Evolutionary conservation across 37 sponge, comb jelly and placozoan species (phyloP).

Genomic region (Haliclona indistincta): DNA sequence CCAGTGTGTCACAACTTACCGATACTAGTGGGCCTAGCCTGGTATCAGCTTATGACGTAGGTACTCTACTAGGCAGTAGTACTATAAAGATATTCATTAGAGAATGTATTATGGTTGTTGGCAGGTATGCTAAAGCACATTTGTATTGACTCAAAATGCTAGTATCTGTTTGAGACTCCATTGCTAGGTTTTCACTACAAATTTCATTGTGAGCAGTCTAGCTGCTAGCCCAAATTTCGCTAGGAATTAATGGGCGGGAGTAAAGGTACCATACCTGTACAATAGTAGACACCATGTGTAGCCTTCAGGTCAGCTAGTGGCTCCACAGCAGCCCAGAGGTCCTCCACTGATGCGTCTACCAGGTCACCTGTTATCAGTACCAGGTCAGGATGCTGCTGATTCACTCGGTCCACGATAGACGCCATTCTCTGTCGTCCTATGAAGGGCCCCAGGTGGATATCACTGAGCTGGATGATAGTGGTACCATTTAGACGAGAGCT

Average conservation of each 20-base stretch:
- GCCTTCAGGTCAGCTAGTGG: slow-evolving; percentile 62
- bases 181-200: slow-evolving; percentile 59
- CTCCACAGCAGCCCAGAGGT: slow-evolving; percentile 51
- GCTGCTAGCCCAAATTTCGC: too few species aligned
- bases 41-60: too few species aligned
- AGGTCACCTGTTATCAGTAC: slow-evolving; percentile 91
- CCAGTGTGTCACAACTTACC: too few species aligned
- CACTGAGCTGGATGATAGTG: slow-evolving; percentile 81
- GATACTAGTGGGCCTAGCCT: too few species aligned
- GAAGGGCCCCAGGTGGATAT: slow-evolving; percentile 88
- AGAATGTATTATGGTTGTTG: too few species aligned
- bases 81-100: too few species aligned
- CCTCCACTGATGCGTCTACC: slow-evolving; percentile 66
- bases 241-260: too few species aligned
- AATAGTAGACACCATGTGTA: slow-evolving; percentile 76
- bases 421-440: slow-evolving; percentile 53
- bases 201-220: slow-evolving; percentile 47
- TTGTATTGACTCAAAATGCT: too few species aligned
- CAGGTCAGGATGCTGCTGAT: slow-evolving; percentile 70
- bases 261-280: slow-evolving; percentile 84
- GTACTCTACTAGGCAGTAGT: too few species aligned
- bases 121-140: too few species aligned
- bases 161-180: slow-evolving; percentile 74
- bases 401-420: slow-evolving; percentile 61
- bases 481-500: slow-evolving; percentile 47